Base-by-base conservation (phyloP, 2,797 vertebrate genomes). In the Eulemur albifrons region DNA sequence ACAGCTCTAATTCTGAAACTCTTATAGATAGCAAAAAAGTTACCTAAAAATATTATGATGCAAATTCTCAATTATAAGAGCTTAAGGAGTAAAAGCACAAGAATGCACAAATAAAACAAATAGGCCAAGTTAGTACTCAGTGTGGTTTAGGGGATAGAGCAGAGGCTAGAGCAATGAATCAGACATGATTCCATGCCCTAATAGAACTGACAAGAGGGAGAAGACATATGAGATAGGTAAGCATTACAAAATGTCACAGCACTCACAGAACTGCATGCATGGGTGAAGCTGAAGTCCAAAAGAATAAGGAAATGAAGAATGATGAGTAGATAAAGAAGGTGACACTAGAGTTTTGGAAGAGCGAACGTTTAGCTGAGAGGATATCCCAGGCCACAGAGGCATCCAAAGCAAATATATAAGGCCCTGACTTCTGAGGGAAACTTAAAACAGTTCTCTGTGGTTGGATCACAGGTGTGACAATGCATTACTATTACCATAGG, bases 1-100 rank as follows among this genome's bases (percentile, higher is more conserved):
- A 65, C 93, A 63, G 21, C n/a, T 86, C 50, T 85, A 63, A 73
- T 70, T 87, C 8, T 52, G 30, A 93, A 69, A 7, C 5, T 90
- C 20, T 80, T 54, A 43, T 4, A 67, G 17, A 76, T 14, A 79
- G n/a, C n/a, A 83, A 43, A 70, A 72, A 80, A 91, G 72, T 30
- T 25, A 73, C 21, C 32, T 45, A 89, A 27, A 21, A 7, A 15
- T 50, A 38, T 59, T 20, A 11, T 45, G 8, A 77, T 27, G 21
- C 45, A 69, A 93, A 59, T 23, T 73, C 38, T 69, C 35, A 75
- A 23, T 8, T 75, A 10, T 48, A 84, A 88, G 35, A 48, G 21
- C 27, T 67, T 27, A 54, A 90, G 52, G 27, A 94, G 21, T 12
- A 48, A 77, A 9, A 82, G 63, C 1, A 59, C 14, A 54, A 63